Percentiles rank a stretch among this genome's conserved stretches.
These are phyloP conservation scores for Brenthis hecate DNA, from an alignment of 2,888 invertebrate genomes.

Conservation along the genomic window DNA sequence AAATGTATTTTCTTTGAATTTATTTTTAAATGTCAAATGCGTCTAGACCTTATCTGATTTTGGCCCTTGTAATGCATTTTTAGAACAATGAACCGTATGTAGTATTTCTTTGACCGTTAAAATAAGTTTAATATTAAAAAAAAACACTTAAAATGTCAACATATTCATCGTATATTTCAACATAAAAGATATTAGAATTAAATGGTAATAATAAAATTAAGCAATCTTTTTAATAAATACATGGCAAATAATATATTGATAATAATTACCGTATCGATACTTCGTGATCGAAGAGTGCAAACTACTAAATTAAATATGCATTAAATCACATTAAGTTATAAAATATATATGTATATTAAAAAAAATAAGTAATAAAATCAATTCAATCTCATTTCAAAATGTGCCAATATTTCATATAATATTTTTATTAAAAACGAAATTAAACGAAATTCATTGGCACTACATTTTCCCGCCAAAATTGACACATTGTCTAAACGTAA, in stretches of 20 bases:
- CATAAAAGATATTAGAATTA: no score
- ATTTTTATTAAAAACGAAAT: slow-evolving; percentile 5
- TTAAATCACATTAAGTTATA: no score
- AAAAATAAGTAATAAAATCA: no score
- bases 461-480: slow-evolving; percentile 26
- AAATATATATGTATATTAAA: no score
- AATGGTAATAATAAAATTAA: no score
- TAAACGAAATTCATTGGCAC: slow-evolving; percentile 6
- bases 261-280: no score
- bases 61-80: slow-evolving; percentile 13
- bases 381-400: no score
- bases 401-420: background rate
- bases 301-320: no score
- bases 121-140: background rate
- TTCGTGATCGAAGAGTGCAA: no score
- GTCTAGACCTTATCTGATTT: slow-evolving; percentile 35
- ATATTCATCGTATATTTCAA: background rate
- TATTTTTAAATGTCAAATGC: slow-evolving; percentile 16
- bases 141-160: background rate
- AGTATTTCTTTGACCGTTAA: background rate
- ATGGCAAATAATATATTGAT: no score
- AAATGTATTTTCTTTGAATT: background rate
- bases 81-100: slow-evolving; percentile 14
- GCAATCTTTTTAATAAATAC: no score
- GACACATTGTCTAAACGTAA: slow-evolving; percentile 21